Percentiles rank a stretch among this genome's conserved stretches.
These are phyloP conservation scores for Drosophila insularis DNA, from an alignment of 1,140 invertebrate genomes.

Conservation along the genomic window DNA sequence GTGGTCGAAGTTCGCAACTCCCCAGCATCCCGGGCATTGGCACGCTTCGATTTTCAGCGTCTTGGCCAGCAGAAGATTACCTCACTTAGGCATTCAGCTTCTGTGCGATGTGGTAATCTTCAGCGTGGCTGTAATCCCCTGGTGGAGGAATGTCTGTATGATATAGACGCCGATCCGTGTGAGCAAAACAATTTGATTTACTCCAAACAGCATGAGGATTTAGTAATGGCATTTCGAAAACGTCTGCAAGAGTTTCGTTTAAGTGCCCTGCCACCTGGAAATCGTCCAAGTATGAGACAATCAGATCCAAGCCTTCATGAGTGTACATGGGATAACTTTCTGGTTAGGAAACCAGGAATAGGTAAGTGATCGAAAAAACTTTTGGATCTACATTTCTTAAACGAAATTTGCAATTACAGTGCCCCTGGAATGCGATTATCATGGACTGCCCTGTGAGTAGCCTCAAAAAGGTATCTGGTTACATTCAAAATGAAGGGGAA, in stretches of 20 bases:
- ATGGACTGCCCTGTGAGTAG: slow-evolving; percentile 45
- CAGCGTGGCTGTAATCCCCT: slow-evolving; percentile 81
- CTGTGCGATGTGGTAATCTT: slow-evolving; percentile 75
- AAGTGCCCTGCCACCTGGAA: slow-evolving; percentile 37
- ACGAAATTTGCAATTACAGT: slow-evolving; percentile 24
- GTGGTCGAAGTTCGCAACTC: slow-evolving; percentile 83
- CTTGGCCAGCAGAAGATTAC: slow-evolving; percentile 68
- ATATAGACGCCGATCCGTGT: slow-evolving; percentile 89
- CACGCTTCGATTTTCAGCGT: slow-evolving; percentile 42
- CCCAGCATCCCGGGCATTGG: slow-evolving; percentile 52
- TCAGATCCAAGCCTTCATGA: slow-evolving; percentile 58
- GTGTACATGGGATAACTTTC: slow-evolving; percentile 62
- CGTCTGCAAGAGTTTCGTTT: slow-evolving; percentile 36
- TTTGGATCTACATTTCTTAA: not conserved
- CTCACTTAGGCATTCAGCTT: slow-evolving; percentile 82
- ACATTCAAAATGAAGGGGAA: too few species aligned
- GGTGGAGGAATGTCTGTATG: slow-evolving; percentile 87
- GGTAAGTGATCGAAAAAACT: slow-evolving; percentile 25
- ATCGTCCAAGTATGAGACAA: slow-evolving; percentile 26
- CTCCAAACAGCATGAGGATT: slow-evolving; percentile 33
- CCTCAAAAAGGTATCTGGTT: not conserved
- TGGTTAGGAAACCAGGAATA: slow-evolving; percentile 14
- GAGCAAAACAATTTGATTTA: slow-evolving; percentile 88
- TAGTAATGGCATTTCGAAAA: slow-evolving; percentile 46
- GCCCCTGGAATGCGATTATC: slow-evolving; percentile 42